Evolutionary conservation across 2,888 invertebrate genomes (phyloP).

Genomic region (Lepetodrilus schrolli): DNA sequence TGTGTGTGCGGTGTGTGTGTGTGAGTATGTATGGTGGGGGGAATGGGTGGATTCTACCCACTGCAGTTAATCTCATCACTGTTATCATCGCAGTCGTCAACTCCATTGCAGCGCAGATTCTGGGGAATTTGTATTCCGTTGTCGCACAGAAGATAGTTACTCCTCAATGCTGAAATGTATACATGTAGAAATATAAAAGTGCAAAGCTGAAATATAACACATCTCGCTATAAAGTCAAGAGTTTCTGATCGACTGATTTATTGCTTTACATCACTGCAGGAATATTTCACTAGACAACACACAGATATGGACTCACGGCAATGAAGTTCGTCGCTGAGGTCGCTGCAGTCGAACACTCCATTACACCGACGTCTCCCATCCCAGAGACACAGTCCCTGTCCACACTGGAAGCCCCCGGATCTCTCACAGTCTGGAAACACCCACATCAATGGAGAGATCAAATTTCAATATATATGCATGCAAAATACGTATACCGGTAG

Average conservation of each 20-base stretch:
- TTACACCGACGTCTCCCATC: conserved; percentile 49
- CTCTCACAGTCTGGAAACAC: not conserved
- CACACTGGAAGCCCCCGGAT: conserved; percentile 52
- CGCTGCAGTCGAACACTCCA: conserved; percentile 58
- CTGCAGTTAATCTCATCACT: conserved; percentile 44
- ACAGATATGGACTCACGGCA: conserved; percentile 57
- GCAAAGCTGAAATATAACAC: no score
- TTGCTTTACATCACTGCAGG: no score
- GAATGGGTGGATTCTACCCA: conserved; percentile 27
- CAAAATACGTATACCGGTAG: no score
- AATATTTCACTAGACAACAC: no score
- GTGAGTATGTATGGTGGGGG: no score
- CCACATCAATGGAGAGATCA: no score
- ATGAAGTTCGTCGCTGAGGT: conserved; percentile 63
- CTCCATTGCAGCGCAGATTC: conserved; percentile 38
- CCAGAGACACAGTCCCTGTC: conserved; percentile 60
- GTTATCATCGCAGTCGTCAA: conserved; percentile 49
- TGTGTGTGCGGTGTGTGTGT: no score
- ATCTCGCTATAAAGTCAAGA: no score
- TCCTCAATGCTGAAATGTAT: conserved; percentile 30
- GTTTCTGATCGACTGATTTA: no score
- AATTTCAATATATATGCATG: no score
- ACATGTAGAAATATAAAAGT: not conserved
- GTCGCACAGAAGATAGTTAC: conserved; percentile 44
- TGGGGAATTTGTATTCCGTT: conserved; percentile 45